These are phyloP conservation scores for Dendronephthya gigantea DNA, from an alignment of 64 coral and sea anemone genomes.

Conservation along the genomic window DNA sequence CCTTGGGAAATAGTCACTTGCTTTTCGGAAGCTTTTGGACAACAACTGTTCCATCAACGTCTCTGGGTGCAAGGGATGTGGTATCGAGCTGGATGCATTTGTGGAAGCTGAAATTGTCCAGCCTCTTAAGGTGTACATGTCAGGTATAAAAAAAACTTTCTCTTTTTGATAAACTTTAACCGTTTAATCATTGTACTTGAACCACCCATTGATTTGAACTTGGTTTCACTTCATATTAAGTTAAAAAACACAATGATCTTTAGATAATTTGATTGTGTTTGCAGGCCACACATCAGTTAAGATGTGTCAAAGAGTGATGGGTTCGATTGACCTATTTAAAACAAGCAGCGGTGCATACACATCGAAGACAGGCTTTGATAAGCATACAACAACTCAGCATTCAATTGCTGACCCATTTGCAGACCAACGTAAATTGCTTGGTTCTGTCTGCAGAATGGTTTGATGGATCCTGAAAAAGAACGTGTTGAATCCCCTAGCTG, in stretches of 20 bases:
- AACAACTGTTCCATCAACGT: background rate
- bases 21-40: background rate
- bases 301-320: background rate
- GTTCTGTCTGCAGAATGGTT: conserved; percentile 9
- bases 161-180: too few species aligned
- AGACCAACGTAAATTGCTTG: background rate
- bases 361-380: background rate
- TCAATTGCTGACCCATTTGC: background rate
- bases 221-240: too few species aligned
- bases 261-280: too few species aligned
- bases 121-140: too few species aligned
- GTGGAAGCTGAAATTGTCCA: background rate
- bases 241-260: too few species aligned
- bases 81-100: background rate
- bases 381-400: background rate
- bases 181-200: too few species aligned
- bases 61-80: background rate
- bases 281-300: background rate
- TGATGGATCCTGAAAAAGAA: too few species aligned
- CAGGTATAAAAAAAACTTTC: too few species aligned
- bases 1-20: background rate
- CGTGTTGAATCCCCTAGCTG: too few species aligned
- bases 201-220: too few species aligned
- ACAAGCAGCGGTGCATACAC: background rate
- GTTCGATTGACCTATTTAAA: background rate